phyloP scores from a whole-genome alignment of 2,113 vertebrate genomes.

The Tenrec ecaudatus region DNA sequence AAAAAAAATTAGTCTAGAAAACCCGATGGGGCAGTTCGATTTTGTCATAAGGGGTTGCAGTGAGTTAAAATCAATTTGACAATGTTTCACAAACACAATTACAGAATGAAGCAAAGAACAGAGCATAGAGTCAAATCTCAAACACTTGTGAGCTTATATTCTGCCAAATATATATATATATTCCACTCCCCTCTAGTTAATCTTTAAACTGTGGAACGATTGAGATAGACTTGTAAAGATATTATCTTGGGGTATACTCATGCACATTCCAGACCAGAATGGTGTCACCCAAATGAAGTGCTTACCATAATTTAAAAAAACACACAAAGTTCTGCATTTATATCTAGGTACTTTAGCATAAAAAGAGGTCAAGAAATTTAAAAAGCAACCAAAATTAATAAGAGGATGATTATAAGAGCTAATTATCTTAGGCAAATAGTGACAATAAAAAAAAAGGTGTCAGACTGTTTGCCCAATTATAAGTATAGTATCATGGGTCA shows the following conservation, averaged over 20 bases:
- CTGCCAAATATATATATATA: neutral
- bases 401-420: slow-evolving; percentile 57
- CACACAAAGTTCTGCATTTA: neutral
- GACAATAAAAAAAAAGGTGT: neutral
- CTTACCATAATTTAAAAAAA: neutral
- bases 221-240: slow-evolving; percentile 32
- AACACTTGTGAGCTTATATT: slow-evolving; percentile 12
- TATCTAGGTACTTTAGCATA: neutral
- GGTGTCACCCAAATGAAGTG: slow-evolving; percentile 30
- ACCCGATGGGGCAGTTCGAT: neutral
- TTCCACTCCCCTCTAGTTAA: neutral
- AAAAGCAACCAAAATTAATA: slow-evolving; percentile 60
- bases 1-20: neutral
- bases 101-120: slow-evolving; percentile 33
- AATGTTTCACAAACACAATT: neutral
- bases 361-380: slow-evolving; percentile 68
- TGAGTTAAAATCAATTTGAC: no score
- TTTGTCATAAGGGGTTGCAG: no score
- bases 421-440: slow-evolving; percentile 53
- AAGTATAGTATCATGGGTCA: neutral
- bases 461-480: slow-evolving; percentile 9
- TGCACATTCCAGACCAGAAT: neutral
- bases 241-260: neutral
- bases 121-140: neutral
- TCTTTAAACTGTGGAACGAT: slow-evolving; percentile 44